These are phyloP conservation scores for Orchesella cincta DNA, from an alignment of 1,140 invertebrate species.

Conservation along the genomic window DNA sequence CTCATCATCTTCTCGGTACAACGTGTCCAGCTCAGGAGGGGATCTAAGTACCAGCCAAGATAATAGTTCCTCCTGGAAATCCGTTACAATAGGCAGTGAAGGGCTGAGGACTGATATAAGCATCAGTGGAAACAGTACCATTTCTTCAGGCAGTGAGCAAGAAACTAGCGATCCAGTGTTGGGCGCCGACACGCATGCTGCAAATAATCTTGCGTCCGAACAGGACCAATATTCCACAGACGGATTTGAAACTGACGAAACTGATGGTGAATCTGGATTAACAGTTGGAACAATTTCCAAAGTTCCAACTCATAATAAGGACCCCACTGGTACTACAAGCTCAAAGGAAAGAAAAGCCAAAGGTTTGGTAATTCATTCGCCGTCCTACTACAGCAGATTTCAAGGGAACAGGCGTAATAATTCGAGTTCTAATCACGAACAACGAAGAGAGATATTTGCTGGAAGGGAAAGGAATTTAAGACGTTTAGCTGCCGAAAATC, in stretches of 20 bases:
- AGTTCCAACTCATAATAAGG: neutral
- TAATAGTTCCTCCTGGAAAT: neutral
- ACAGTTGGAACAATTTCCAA: neutral
- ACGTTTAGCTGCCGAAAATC: neutral
- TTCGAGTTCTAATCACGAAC: neutral
- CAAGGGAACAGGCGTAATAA: neutral
- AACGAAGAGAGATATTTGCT: neutral
- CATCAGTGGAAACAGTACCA: neutral
- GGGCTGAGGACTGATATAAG: neutral
- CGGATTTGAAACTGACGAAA: conserved; percentile 1
- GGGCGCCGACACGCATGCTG: neutral
- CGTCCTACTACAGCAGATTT: neutral
- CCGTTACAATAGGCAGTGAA: neutral
- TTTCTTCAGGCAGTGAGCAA: neutral
- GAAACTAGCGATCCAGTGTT: neutral
- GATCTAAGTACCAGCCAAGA: neutral
- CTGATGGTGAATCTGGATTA: neutral
- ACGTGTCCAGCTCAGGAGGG: neutral
- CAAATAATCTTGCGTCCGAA: neutral
- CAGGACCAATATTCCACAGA: neutral
- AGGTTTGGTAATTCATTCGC: neutral
- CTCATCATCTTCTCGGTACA: neutral
- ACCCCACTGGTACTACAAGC: neutral
- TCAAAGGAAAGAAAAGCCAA: neutral
- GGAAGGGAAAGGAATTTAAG: no score